Conservation (phyloP, 2,888 invertebrate genomes). For the Antitype chi region DNA sequence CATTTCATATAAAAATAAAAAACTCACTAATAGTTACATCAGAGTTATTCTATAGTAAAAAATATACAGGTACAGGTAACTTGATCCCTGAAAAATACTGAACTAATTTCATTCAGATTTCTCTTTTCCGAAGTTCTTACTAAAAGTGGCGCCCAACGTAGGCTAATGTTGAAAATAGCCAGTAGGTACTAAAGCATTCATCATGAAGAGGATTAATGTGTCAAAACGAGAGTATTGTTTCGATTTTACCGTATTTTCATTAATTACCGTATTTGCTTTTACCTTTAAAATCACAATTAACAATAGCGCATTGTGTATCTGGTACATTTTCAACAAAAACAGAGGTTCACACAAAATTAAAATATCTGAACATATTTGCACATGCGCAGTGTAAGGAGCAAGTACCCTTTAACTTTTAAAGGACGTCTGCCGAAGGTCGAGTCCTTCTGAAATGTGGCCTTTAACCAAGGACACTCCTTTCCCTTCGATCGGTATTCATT, state of each 20-base stretch:
- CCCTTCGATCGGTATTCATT: neutral
- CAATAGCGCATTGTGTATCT: neutral
- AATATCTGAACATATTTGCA: slow-evolving; percentile 11
- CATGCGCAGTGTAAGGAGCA: slow-evolving; percentile 31
- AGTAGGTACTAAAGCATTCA: neutral
- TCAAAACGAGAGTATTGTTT: neutral
- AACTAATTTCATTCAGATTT: neutral
- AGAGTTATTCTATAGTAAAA: neutral
- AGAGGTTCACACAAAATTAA: neutral
- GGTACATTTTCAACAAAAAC: neutral
- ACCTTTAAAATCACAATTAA: neutral
- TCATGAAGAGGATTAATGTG: neutral
- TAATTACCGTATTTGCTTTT: neutral
- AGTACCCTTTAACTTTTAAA: slow-evolving; percentile 10
- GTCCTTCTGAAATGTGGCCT: slow-evolving; percentile 26
- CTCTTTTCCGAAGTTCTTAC: neutral
- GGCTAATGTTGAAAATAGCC: neutral
- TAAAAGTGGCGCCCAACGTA: slow-evolving; percentile 22
- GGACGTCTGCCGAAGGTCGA: neutral
- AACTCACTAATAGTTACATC: too few relatives aligned
- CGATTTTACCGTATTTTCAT: neutral
- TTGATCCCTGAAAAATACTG: neutral
- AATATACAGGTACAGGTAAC: too few relatives aligned
- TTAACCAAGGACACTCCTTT: neutral
- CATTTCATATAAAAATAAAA: too few relatives aligned